These are phyloP conservation scores for Columba guinea DNA, from an alignment of 2,797 vertebrate species.

Conservation along the genomic window DNA sequence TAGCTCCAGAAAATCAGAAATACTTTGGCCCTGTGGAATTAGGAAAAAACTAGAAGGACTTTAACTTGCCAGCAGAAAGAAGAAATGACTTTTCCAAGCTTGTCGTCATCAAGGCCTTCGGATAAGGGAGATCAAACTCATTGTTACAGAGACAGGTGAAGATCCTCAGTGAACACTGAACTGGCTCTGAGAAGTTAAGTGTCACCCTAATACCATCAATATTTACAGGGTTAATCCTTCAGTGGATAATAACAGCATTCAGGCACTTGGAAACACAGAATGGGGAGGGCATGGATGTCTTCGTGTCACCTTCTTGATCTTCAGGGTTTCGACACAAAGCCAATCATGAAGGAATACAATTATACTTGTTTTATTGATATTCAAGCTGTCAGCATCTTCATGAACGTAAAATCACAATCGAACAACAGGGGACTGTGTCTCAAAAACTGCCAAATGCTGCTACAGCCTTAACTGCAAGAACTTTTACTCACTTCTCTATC, in stretches of 20 bases:
- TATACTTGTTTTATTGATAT: neutral
- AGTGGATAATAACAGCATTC: neutral
- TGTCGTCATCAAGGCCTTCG: neutral
- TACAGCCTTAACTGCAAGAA: neutral
- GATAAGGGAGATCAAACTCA: neutral
- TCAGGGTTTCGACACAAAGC: neutral
- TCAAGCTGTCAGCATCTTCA: neutral
- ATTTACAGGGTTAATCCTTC: neutral
- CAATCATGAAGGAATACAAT: neutral
- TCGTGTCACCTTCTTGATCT: neutral
- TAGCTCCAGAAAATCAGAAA: neutral
- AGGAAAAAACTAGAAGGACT: neutral
- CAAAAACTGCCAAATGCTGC: neutral
- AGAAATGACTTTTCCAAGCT: neutral
- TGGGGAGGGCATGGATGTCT: neutral
- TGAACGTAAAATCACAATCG: neutral
- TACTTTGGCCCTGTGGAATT: neutral
- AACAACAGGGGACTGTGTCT: neutral
- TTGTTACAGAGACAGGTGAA: neutral
- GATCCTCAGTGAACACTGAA: neutral
- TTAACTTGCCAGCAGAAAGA: neutral
- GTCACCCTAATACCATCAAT: neutral
- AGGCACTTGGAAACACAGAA: neutral
- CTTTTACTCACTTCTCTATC: too few relatives aligned
- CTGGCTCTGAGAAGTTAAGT: neutral